Evolutionary conservation across 1,140 invertebrate species (phyloP), one percentile per base, ranked within the genome.

Genomic region (Homalodisca vitripennis): DNA sequence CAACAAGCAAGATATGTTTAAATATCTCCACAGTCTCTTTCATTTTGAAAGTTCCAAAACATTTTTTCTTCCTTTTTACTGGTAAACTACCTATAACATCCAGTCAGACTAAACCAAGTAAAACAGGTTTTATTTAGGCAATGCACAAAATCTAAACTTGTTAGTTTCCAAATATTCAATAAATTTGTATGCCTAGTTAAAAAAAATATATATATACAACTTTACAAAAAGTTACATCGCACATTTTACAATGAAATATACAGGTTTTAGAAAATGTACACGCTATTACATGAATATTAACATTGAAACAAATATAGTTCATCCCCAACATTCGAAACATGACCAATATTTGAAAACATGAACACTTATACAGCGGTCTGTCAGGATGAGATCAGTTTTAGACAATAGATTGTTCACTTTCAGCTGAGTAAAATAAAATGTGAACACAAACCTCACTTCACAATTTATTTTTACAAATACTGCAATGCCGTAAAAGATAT

Each of bases 401-500:
- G 12, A 53, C 34, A 27, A 17, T 47, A 55, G 48, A 27, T 55
- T 22, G 20, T 1, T 53, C 27, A 20, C 3, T 24, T 31, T 55
- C 31, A 6, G 41, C 1, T 51, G 47, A 48, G 22, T 20, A 47
- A 22, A 48, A 13, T n/a, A n/a, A n/a, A n/a, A 17, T n/a, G 3
- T 34, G 48, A 26, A 34, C 30, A 29, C 34, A n/a, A 41, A 55
- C 29, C 14, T 30, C 51, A 34, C 32, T n/a, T 51, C 30, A 31
- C 22, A 14, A 63, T 29, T 24, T 48, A 12, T 53, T 53, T 67
- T 53, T 47, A 29, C 53, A 66, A 70, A 66, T 60, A 65, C 69
- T 66, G 69, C 63, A 71, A 71, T 72, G 71, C 73, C 71, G 65
- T 70, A 70, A 69, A 69, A 73, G 70, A 72, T 78, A 78, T 78